A percentile compares a stretch with the other conserved stretches of the same genome.
Conservation (phyloP, 2,888 invertebrate genomes). For the Yponomeuta cagnagella region DNA sequence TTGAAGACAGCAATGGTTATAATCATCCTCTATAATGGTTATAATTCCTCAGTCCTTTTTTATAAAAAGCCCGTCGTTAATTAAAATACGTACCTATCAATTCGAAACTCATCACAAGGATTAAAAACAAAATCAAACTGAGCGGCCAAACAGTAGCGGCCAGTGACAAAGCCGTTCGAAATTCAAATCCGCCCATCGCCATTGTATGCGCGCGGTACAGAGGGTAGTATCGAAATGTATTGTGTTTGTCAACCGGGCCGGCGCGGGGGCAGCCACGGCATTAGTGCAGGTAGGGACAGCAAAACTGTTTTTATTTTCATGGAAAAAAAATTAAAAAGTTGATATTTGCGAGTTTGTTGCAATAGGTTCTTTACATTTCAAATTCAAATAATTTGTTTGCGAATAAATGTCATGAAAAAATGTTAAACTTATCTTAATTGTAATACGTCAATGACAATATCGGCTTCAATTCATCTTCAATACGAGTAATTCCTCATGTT, state of each 20-base stretch:
- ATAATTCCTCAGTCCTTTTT: neutral
- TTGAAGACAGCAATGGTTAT: neutral
- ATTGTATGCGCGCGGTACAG: conserved; percentile 8
- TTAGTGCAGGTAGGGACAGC: conserved; percentile 2
- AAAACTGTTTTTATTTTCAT: neutral
- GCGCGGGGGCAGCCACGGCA: neutral
- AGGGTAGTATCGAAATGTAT: conserved; percentile 14
- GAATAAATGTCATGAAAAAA: no score
- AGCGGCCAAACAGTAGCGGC: neutral
- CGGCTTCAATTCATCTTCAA: no score
- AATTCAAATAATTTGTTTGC: neutral
- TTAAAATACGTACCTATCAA: neutral
- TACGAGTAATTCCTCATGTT: no score
- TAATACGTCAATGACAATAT: no score
- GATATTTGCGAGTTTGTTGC: no score
- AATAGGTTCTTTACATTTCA: neutral
- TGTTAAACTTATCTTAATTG: no score
- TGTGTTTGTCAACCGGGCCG: conserved; percentile 15
- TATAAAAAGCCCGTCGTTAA: neutral
- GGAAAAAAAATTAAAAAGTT: neutral
- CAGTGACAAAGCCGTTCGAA: conserved; percentile 11
- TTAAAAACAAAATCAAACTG: conserved; percentile 11
- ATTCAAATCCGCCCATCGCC: conserved; percentile 15
- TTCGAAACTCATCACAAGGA: neutral
- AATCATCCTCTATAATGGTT: neutral